A percentile compares a stretch with the other conserved stretches of the same genome.
Conservation (phyloP, 2,888 invertebrate species). For the Caenorhabditis sulstoni region DNA sequence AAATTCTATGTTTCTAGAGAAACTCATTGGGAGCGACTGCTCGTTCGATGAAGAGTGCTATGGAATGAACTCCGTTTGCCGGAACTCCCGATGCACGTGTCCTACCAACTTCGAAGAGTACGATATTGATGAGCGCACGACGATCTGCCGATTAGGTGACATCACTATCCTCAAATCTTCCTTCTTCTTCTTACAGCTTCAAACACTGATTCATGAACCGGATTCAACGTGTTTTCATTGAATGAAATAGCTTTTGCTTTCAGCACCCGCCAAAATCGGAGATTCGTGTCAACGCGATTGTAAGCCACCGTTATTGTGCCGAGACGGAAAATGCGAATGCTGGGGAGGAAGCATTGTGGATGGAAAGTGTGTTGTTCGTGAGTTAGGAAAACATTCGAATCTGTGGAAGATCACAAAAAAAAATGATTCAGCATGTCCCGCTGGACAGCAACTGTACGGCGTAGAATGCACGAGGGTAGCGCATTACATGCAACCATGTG, state of each 20-base stretch:
- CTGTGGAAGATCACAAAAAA: background rate
- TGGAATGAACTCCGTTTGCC: slow-evolving; percentile 80
- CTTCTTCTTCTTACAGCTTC: slow-evolving; percentile 28
- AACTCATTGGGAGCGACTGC: slow-evolving; percentile 78
- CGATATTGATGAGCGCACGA: slow-evolving; percentile 75
- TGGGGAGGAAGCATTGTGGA: slow-evolving; percentile 80
- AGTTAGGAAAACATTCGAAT: slow-evolving; percentile 48
- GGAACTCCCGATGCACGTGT: slow-evolving; percentile 78
- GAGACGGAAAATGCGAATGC: slow-evolving; percentile 80
- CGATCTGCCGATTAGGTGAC: slow-evolving; percentile 79
- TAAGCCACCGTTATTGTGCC: slow-evolving; percentile 79
- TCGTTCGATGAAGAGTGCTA: slow-evolving; percentile 80
- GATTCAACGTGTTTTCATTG: slow-evolving; percentile 15
- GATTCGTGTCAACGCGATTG: slow-evolving; percentile 80
- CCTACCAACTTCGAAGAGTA: slow-evolving; percentile 80
- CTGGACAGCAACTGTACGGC: slow-evolving; percentile 79
- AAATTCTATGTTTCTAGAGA: slow-evolving; percentile 77
- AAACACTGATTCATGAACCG: slow-evolving; percentile 42
- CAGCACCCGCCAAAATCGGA: slow-evolving; percentile 79
- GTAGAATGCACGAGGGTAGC: slow-evolving; percentile 78
- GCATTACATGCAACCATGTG: slow-evolving; percentile 77
- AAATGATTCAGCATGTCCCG: slow-evolving; percentile 75
- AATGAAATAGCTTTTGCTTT: slow-evolving; percentile 56
- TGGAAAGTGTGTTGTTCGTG: slow-evolving; percentile 79
- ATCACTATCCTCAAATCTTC: no score